Evolutionary conservation across 2,797 vertebrate species (phyloP).

Genomic region (Balearica regulorum): DNA sequence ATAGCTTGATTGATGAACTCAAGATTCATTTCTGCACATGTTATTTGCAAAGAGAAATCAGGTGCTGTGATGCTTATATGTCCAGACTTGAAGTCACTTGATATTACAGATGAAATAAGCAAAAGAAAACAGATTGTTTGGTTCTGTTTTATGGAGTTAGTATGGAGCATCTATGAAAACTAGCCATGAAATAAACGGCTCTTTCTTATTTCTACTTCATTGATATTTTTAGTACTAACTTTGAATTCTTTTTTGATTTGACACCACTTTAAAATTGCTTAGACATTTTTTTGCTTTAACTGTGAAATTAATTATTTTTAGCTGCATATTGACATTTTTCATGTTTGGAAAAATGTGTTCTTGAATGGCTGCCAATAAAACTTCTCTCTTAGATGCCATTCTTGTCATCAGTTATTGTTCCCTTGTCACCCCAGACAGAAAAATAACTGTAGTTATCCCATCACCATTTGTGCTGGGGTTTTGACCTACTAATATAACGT

Average conservation of each 20-base stretch:
- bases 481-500: background rate
- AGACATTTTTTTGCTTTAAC: background rate
- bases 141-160: background rate
- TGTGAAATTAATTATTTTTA: conserved; percentile 17
- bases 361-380: conserved; percentile 39
- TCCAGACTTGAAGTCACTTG: background rate
- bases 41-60: background rate
- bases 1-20: background rate
- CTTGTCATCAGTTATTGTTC: conserved; percentile 19
- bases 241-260: background rate
- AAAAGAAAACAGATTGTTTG: background rate
- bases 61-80: background rate
- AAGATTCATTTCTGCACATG: background rate
- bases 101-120: background rate
- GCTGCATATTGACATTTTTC: background rate
- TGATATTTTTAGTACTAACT: background rate
- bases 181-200: background rate
- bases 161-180: background rate
- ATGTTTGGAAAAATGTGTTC: background rate
- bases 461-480: background rate
- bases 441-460: conserved; percentile 49
- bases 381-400: background rate
- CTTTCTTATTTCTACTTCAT: background rate
- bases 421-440: background rate
- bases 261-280: background rate